These are phyloP conservation scores for Erpornis zantholeuca DNA, from an alignment of 2,113 vertebrate genomes.

Conservation along the genomic window DNA sequence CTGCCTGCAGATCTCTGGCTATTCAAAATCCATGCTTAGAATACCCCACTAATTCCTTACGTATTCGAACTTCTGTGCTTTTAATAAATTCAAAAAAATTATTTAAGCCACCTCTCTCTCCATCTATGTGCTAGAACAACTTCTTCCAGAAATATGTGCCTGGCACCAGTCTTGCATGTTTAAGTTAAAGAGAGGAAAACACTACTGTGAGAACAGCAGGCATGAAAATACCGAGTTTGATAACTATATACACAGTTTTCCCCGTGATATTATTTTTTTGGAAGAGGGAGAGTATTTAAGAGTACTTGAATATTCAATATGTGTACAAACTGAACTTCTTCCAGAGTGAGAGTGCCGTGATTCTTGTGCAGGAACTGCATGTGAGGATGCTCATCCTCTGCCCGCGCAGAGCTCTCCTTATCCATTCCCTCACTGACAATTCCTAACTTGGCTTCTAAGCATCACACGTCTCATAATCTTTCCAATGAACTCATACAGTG, in stretches of 20 bases:
- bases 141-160: background rate
- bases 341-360: background rate
- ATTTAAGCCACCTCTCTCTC: background rate
- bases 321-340: background rate
- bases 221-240: background rate
- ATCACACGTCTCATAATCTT: fast-evolving
- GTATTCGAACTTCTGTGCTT: background rate
- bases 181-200: background rate
- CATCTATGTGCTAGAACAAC: background rate
- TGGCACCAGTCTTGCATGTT: background rate
- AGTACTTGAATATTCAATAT: background rate
- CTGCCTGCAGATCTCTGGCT: background rate
- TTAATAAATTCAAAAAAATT: background rate
- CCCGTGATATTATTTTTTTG: background rate
- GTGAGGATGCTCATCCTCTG: background rate
- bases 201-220: background rate
- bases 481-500: fast-evolving
- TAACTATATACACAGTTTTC: background rate
- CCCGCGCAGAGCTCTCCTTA: background rate
- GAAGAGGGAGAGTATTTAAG: background rate
- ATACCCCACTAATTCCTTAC: background rate
- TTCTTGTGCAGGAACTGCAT: background rate
- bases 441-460: background rate
- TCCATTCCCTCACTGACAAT: background rate
- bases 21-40: background rate